Evolutionary conservation across 1,140 invertebrate genomes (phyloP).

Genomic region (Bombus balteatus): DNA sequence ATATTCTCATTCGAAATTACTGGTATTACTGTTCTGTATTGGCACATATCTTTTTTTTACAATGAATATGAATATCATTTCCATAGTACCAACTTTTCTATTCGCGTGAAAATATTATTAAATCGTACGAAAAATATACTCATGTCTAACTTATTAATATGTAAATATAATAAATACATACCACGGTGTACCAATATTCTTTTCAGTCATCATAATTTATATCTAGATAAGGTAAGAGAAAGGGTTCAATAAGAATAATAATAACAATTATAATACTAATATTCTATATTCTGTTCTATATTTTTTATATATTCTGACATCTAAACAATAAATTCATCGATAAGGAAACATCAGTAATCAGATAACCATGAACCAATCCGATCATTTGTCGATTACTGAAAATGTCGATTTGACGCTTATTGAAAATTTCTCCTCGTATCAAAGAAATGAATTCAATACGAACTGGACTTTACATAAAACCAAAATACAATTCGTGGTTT

Average conservation of each 20-base stretch:
- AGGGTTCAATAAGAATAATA: not conserved
- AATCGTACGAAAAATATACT: too few relatives aligned
- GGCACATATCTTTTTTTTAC: too few relatives aligned
- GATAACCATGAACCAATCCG: constrained; percentile 21
- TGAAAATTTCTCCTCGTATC: constrained; percentile 3
- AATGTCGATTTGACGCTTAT: not conserved
- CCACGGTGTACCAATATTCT: not conserved
- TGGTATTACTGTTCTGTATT: too few relatives aligned
- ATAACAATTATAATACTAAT: not conserved
- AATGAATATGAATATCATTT: too few relatives aligned
- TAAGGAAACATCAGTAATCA: not conserved
- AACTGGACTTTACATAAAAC: constrained; percentile 30
- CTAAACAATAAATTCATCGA: too few relatives aligned
- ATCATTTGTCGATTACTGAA: not conserved
- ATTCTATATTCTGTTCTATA: too few relatives aligned
- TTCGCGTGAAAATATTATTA: too few relatives aligned
- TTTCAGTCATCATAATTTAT: not conserved
- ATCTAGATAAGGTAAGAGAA: not conserved
- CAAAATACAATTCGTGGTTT: constrained; percentile 53
- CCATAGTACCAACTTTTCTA: too few relatives aligned
- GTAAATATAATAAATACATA: not conserved
- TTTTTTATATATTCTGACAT: not conserved
- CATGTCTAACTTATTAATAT: not conserved
- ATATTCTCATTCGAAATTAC: too few relatives aligned
- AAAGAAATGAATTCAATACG: constrained; percentile 18